phyloP scores from a whole-genome alignment of 2,888 invertebrate genomes.

The Pomacea canaliculata region DNA sequence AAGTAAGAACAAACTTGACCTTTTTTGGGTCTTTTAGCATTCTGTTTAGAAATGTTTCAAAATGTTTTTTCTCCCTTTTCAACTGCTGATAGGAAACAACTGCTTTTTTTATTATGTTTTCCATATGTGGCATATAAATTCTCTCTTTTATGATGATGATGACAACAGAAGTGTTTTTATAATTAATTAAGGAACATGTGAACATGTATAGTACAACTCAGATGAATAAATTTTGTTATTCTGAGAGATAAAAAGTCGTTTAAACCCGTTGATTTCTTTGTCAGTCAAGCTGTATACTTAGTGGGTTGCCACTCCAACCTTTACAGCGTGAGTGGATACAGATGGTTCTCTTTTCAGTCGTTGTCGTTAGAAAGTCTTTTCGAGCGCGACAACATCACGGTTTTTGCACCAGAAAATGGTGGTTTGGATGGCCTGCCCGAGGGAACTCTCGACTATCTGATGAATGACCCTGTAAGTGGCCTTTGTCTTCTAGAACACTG shows the following conservation, averaged over 20 bases:
- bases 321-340: too few species aligned
- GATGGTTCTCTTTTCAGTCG: background rate
- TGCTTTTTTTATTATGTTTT: too few species aligned
- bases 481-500: background rate
- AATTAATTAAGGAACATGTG: too few species aligned
- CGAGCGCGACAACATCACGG: conserved; percentile 43
- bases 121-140: too few species aligned
- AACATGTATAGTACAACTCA: too few species aligned
- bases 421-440: conserved; percentile 48
- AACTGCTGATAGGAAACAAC: too few species aligned
- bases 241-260: background rate
- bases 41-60: too few species aligned
- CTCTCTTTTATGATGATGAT: too few species aligned
- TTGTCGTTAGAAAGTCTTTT: conserved; percentile 41
- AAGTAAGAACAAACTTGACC: conserved; percentile 31
- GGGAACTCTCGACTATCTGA: conserved; percentile 47
- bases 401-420: conserved; percentile 53
- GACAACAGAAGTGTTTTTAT: too few species aligned
- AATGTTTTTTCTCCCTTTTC: too few species aligned
- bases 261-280: background rate
- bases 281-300: background rate
- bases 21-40: background rate
- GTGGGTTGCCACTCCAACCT: too few species aligned
- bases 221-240: too few species aligned
- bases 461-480: conserved; percentile 28